These are phyloP conservation scores for Zelleria hepariella DNA, from an alignment of 2,888 invertebrate species.

Conservation along the genomic window DNA sequence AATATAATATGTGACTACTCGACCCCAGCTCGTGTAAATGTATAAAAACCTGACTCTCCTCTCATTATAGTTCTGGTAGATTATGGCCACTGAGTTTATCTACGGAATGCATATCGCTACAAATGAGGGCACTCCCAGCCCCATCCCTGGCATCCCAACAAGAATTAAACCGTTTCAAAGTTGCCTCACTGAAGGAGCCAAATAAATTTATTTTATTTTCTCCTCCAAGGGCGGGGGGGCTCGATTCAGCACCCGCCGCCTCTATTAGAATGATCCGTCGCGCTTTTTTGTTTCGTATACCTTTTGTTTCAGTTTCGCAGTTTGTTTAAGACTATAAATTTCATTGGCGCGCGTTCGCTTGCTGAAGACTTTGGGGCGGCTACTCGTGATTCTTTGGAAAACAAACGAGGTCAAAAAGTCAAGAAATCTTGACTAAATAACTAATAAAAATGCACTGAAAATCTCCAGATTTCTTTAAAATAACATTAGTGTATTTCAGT, in stretches of 20 bases:
- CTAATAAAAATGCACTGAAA: too few relatives aligned
- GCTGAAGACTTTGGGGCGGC: neutral
- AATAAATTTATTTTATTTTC: constrained; percentile 32
- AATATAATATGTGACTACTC: too few relatives aligned
- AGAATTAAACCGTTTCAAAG: constrained; percentile 35
- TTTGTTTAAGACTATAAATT: constrained; percentile 57
- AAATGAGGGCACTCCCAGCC: neutral
- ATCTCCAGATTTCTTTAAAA: too few relatives aligned
- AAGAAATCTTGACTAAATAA: too few relatives aligned
- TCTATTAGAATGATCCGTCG: constrained; percentile 45
- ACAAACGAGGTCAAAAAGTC: too few relatives aligned
- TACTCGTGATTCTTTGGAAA: too few relatives aligned
- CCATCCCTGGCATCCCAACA: constrained; percentile 7
- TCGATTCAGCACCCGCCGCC: constrained; percentile 39
- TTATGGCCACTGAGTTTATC: too few relatives aligned
- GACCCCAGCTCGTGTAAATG: too few relatives aligned
- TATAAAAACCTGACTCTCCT: too few relatives aligned
- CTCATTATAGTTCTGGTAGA: too few relatives aligned
- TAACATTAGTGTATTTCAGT: too few relatives aligned
- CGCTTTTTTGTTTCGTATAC: constrained; percentile 21
- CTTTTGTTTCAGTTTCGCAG: constrained; percentile 32
- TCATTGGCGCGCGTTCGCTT: neutral
- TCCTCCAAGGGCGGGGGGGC: constrained; percentile 31
- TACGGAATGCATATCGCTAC: neutral
- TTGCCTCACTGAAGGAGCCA: constrained; percentile 32